Conservation (phyloP, 2,797 vertebrate species). For the Acropternis orthonyx region DNA sequence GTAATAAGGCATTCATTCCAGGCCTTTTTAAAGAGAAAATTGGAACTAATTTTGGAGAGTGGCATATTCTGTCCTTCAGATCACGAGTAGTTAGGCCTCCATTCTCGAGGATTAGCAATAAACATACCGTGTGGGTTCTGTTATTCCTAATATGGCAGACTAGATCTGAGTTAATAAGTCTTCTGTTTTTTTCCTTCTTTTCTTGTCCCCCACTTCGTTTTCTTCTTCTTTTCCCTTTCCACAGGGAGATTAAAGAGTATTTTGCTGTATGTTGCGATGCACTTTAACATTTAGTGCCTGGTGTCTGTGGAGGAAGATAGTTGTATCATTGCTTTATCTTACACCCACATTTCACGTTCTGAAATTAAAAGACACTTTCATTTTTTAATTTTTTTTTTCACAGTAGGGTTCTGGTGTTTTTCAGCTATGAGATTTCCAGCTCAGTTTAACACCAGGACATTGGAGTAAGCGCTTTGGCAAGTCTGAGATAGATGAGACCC, state of each 20-base stretch:
- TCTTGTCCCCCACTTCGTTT: rapidly evolving
- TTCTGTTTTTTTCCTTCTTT: rapidly evolving
- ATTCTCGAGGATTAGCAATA: neutral
- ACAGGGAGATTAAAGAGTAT: neutral
- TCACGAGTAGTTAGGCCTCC: neutral
- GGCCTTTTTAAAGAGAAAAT: neutral
- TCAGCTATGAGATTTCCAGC: neutral
- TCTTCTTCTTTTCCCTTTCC: neutral
- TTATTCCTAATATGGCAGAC: neutral
- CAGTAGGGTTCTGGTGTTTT: neutral
- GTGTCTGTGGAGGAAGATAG: neutral
- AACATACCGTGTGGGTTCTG: neutral
- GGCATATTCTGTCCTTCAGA: neutral
- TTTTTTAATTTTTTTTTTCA: neutral
- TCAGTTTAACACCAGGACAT: neutral
- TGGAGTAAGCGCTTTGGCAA: neutral
- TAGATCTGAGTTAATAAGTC: neutral
- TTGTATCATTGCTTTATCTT: slow-evolving; percentile 18
- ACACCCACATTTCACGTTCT: neutral
- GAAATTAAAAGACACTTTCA: neutral
- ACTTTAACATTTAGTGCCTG: neutral
- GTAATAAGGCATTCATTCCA: rapidly evolving
- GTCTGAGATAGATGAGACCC: neutral
- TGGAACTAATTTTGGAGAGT: neutral
- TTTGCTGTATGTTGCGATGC: neutral